phyloP scores from a whole-genome alignment of 2,888 invertebrate species.

The Metallyticus violacea region DNA sequence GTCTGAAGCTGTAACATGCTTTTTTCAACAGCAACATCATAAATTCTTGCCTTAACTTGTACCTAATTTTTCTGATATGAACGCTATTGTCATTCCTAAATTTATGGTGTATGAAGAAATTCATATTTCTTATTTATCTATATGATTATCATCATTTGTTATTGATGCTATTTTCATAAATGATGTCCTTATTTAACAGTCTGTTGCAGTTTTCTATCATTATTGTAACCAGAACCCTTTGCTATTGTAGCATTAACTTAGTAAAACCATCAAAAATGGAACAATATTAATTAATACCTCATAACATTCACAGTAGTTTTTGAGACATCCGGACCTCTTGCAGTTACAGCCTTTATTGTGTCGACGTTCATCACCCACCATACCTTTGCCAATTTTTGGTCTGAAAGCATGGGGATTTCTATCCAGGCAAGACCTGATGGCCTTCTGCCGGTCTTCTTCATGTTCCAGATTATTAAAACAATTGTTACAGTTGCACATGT shows the following conservation, averaged over 20 bases:
- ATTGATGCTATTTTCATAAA: too few species aligned
- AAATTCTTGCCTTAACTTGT: too few species aligned
- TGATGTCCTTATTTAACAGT: too few species aligned
- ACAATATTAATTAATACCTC: conserved; percentile 62
- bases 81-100: too few species aligned
- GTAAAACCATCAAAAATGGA: too few species aligned
- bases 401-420: conserved; percentile 97
- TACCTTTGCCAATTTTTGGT: conserved; percentile 91
- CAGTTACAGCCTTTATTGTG: conserved; percentile 99
- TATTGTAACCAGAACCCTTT: neutral
- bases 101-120: too few species aligned
- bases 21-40: too few species aligned
- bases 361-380: conserved; percentile 78
- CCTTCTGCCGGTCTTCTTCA: conserved; percentile 90
- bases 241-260: neutral
- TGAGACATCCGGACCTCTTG: conserved; percentile 95
- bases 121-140: too few species aligned
- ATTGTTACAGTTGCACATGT: conserved; percentile 95
- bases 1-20: too few species aligned
- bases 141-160: too few species aligned
- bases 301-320: conserved; percentile 99
- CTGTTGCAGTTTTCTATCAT: neutral
- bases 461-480: conserved; percentile 95
- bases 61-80: too few species aligned
- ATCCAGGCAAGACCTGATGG: conserved; percentile 91